Evolutionary conservation across 2,888 invertebrate species (phyloP), one percentile per base, ranked within the genome.

Genomic region (Cabera pusaria): DNA sequence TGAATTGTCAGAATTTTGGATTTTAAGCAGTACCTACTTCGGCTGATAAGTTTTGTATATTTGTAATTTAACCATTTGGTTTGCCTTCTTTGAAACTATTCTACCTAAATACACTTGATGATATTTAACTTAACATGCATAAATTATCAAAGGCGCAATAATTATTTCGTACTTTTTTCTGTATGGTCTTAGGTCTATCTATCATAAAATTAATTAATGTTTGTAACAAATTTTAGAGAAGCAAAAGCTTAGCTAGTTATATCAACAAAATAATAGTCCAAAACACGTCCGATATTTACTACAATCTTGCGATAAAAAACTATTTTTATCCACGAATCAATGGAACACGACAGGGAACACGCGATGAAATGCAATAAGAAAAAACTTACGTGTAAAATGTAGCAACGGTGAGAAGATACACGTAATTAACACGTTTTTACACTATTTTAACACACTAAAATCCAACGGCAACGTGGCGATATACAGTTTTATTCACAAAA

Each of bases 361-460:
- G 62, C 54, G 57, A 49, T 41, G 49, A 43, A n/a, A 28, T 21
- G 34, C 40, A 41, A 63, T 49, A 44, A 61, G 60, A 62, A 57
- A 57, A 44, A 48, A 69, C 82, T 73, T 62, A 83, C 83, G 54
- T 19, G 6, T 9, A 52, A 43, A 53, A 58, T 58, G 44, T 5
- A 31, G 56, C 53, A 60, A 58, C 43, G 14, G 23, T 42, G 35
- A 45, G 11, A 27, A 36, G 27, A 20, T 35, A 33, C 43, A 51
- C 48, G 40, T 44, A 24, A 20, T 29, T 14, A 20, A 6, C 39
- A 45, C 39, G 24, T 29, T 32, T 49, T 34, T 33, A 29, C 59
- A 57, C 69, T 56, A 59, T 57, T 64, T 70, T 72, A 72, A 72
- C 81, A 85, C 85, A 65, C 49, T 73, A 73, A 73, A 62, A 50